Evolutionary conservation across 2,888 invertebrate genomes (phyloP), one percentile per base, ranked within the genome.

Genomic region (Saturnia japonica): DNA sequence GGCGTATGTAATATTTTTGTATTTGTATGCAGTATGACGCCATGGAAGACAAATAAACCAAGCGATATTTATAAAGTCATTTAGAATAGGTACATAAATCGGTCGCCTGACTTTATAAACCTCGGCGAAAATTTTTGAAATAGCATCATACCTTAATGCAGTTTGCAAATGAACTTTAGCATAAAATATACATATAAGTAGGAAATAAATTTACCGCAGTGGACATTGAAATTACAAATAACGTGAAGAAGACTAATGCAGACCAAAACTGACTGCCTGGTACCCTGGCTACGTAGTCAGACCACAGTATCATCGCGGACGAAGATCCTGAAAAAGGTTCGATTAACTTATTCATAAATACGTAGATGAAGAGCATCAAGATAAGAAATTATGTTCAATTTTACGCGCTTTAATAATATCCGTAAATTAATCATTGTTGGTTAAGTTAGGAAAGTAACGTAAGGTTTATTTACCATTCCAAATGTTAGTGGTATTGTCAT

Each of bases 221-320:
- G 6, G 88, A 83, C 1, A 93, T 54, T 0, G 93, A 82, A 3
- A 91, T 77, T 1, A 91, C 84, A 71, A 90, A 90, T 0, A 93
- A 76, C 0, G 89, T 88, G 76, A 93, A 93, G 82, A 94, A 94
- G 28, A 91, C 74, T 0, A 93, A 74, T 1, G 85, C 84, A 0
- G 93, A 90, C 93, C 93, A 93, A 74, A 93, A 93, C 77, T 94
- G 93, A 69, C 89, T 93, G 69, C 93, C 93, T 0, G 93, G 93
- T 57, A 90, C 76, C 67, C 93, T 78, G 0, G 90, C 88, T 67
- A 87, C 91, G 72, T 80, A 88, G 76, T 93, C 93, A 0, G 92
- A 85, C 93, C 93, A 94, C n/a, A 94, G 74, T 16, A 93, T 82
- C 74, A 93, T 80, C 0, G 91, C 81, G 0, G 91, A 77, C 0